These are phyloP conservation scores for Cyphomyrus plagiostoma DNA, from an alignment of 2,113 vertebrate species.

Conservation along the genomic window DNA sequence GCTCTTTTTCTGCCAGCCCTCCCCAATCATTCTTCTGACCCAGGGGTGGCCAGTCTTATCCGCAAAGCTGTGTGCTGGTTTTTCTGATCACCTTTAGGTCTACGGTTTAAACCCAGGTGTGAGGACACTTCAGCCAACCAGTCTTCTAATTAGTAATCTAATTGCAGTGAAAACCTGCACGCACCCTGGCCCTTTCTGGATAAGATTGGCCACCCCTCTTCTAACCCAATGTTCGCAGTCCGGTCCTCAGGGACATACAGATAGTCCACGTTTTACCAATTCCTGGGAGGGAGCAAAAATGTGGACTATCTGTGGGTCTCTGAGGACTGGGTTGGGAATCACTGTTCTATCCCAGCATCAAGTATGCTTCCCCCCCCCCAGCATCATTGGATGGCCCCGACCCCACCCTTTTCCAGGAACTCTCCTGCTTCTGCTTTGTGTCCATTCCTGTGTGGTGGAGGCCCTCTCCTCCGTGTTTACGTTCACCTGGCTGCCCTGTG, in stretches of 20 bases:
- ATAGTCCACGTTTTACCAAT: neutral
- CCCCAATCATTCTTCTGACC: neutral
- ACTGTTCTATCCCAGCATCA: no score
- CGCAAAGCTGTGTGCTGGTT: no score
- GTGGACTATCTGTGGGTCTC: neutral
- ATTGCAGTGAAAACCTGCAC: no score
- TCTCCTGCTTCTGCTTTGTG: neutral
- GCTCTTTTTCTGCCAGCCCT: neutral
- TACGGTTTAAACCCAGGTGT: no score
- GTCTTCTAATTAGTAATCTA: no score
- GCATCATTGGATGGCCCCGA: neutral
- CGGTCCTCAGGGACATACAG: neutral
- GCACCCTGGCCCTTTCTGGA: no score
- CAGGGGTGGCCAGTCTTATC: no score
- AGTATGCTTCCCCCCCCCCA: neutral
- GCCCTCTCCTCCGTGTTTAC: slow-evolving; percentile 39
- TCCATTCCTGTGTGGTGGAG: neutral
- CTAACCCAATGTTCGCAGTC: neutral
- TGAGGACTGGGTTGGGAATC: neutral
- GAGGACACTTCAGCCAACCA: no score
- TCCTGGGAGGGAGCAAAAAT: neutral
- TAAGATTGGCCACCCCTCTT: no score
- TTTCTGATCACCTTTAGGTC: no score
- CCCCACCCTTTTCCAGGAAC: neutral
- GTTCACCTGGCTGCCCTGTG: slow-evolving; percentile 25